Evolutionary conservation across 2,797 vertebrate genomes (phyloP).

Genomic region (Pipistrellus kuhlii): DNA sequence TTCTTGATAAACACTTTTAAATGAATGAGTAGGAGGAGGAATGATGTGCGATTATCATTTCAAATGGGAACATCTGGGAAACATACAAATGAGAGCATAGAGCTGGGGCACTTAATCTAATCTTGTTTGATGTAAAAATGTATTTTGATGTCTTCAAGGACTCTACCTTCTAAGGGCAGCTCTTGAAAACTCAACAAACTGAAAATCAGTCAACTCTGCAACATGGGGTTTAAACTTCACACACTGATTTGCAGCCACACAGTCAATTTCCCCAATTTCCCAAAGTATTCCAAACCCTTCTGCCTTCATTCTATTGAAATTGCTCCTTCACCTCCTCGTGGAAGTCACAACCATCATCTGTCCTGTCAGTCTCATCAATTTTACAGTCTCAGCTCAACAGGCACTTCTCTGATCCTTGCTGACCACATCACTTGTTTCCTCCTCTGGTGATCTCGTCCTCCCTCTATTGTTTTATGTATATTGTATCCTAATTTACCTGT

Average conservation of each 20-base stretch:
- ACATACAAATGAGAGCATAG: background rate
- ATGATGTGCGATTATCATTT: background rate
- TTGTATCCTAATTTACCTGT: background rate
- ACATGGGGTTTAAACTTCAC: background rate
- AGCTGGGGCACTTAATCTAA: background rate
- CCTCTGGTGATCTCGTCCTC: background rate
- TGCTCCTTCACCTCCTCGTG: background rate
- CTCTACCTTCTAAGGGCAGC: background rate
- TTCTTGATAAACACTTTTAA: background rate
- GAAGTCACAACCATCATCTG: background rate
- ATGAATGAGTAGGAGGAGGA: background rate
- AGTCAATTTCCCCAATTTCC: background rate
- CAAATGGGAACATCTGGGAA: background rate
- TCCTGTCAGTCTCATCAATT: background rate
- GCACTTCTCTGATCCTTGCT: background rate
- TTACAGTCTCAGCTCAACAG: background rate
- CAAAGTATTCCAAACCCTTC: background rate
- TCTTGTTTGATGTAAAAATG: background rate
- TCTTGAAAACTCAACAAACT: slow-evolving; percentile 34
- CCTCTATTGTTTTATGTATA: background rate
- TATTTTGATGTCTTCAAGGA: background rate
- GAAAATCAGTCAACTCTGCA: background rate
- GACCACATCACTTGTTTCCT: background rate
- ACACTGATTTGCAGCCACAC: background rate
- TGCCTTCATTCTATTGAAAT: background rate